Evolutionary conservation across 1,140 invertebrate genomes (phyloP).

Genomic region (Pseudachorutes palmiensis): DNA sequence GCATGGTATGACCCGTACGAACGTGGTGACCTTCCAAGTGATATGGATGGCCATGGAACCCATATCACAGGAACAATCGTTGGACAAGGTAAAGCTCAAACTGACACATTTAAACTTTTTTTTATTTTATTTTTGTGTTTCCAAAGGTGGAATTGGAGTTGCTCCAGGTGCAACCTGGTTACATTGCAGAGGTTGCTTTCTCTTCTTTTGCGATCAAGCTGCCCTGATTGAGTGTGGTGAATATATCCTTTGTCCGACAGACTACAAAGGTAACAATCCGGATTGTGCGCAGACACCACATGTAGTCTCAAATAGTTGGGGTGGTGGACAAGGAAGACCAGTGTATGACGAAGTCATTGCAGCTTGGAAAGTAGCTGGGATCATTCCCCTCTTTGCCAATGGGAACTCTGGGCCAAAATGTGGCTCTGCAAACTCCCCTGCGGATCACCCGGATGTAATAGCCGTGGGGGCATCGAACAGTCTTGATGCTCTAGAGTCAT

Average conservation of each 20-base stretch:
- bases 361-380: slow-evolving; percentile 15
- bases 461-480: slow-evolving; percentile 14
- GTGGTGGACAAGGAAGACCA: slow-evolving; percentile 11
- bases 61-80: slow-evolving; percentile 19
- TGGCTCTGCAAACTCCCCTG: slow-evolving; percentile 11
- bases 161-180: slow-evolving; percentile 13
- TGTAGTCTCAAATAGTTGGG: slow-evolving; percentile 21
- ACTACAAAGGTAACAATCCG: not conserved
- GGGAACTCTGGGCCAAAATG: slow-evolving; percentile 13
- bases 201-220: not conserved
- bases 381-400: slow-evolving; percentile 19
- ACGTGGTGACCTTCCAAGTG: not conserved
- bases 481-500: slow-evolving; percentile 14
- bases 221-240: slow-evolving; percentile 14
- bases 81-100: slow-evolving; percentile 8
- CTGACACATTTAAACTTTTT: not conserved
- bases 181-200: not conserved
- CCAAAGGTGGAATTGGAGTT: slow-evolving; percentile 5
- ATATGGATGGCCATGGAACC: slow-evolving; percentile 20
- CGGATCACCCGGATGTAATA: slow-evolving; percentile 11
- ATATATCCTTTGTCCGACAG: slow-evolving; percentile 15
- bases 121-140: not conserved
- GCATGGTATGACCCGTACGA: slow-evolving; percentile 16
- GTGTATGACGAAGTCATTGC: slow-evolving; percentile 13
- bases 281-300: slow-evolving; percentile 11